Percentiles rank a stretch among this genome's conserved stretches.
Evolutionary conservation across 2,113 vertebrate genomes (phyloP).

Genomic region (Otocyon megalotis): DNA sequence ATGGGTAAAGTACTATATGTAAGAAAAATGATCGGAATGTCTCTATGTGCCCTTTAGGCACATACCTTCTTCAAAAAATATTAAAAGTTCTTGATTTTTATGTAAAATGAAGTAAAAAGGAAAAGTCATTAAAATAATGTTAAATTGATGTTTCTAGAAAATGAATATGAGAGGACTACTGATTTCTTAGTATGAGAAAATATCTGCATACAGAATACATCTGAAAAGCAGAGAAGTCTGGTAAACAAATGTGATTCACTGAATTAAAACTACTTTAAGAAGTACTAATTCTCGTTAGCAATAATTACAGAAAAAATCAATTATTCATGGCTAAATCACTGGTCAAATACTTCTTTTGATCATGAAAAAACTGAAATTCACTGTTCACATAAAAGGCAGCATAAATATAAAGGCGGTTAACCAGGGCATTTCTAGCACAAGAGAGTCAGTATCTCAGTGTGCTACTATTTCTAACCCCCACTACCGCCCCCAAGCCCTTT

Average conservation of each 20-base stretch:
- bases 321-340: not conserved
- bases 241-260: not conserved
- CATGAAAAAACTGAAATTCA: not conserved
- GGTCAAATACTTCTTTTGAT: not conserved
- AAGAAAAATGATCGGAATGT: not conserved
- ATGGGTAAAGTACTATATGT: not conserved
- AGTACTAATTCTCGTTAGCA: not conserved
- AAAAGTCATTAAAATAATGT: slow-evolving; percentile 33
- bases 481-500: not conserved
- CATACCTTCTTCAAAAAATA: not conserved
- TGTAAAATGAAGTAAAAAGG: slow-evolving; percentile 29
- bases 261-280: slow-evolving; percentile 14
- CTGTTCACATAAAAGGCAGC: not conserved
- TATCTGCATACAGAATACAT: not conserved
- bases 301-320: not conserved
- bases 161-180: not conserved
- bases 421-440: not conserved
- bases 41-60: not conserved
- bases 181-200: slow-evolving; percentile 22
- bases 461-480: not conserved
- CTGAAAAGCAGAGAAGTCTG: slow-evolving; percentile 36
- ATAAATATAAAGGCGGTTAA: not conserved
- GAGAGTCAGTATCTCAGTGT: not conserved
- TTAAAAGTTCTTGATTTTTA: not conserved
- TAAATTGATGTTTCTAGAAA: slow-evolving; percentile 13